Percentiles rank a stretch among this genome's conserved stretches.
phyloP scores from a whole-genome alignment of 2,797 vertebrate species.

The Clamator glandarius region DNA sequence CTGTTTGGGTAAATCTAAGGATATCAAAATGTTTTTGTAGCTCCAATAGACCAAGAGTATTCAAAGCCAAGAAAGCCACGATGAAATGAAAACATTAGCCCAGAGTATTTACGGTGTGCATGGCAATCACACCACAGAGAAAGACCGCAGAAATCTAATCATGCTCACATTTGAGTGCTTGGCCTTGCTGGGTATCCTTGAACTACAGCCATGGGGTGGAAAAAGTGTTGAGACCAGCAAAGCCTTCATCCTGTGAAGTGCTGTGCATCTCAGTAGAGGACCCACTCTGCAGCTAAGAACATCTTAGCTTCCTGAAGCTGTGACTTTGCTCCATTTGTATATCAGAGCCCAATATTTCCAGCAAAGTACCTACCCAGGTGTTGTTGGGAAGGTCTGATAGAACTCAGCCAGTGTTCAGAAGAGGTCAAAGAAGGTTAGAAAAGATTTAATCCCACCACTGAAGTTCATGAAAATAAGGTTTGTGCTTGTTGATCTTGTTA shows the following conservation, averaged over 20 bases:
- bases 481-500: too few relatives aligned
- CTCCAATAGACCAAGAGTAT: neutral
- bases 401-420: neutral
- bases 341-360: neutral
- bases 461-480: neutral
- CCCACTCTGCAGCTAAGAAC: neutral
- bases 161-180: neutral
- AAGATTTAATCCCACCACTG: neutral
- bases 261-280: neutral
- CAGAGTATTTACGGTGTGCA: neutral
- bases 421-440: neutral
- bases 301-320: neutral
- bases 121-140: neutral
- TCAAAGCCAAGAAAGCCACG: neutral
- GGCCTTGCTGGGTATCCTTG: neutral
- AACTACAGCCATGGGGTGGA: neutral
- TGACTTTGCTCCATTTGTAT: neutral
- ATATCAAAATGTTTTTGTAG: neutral
- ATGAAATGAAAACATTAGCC: neutral
- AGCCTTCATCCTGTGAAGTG: neutral
- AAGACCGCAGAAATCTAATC: neutral
- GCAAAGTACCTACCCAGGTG: neutral
- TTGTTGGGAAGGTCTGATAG: neutral
- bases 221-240: neutral
- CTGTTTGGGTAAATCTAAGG: neutral